Evolutionary conservation across 2,888 invertebrate species (phyloP).

Genomic region (Agrypnus murinus): DNA sequence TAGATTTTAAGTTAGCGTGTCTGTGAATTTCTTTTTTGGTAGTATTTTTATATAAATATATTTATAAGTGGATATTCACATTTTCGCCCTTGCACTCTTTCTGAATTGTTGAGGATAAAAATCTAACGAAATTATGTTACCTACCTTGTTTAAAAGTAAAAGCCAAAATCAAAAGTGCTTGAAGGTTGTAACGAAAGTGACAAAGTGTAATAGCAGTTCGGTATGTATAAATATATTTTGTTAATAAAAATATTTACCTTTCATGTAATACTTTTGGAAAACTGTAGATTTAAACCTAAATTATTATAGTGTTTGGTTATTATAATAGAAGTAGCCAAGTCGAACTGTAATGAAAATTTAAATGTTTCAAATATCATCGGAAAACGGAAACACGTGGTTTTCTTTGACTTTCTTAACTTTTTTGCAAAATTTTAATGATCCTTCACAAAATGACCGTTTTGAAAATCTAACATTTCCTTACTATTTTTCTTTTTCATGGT

Average conservation of each 20-base stretch:
- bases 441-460: too few species aligned
- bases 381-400: too few species aligned
- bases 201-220: constrained; percentile 7
- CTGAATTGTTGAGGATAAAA: not conserved
- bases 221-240: constrained; percentile 5
- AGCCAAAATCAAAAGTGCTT: constrained; percentile 19
- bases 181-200: not conserved
- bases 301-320: too few species aligned
- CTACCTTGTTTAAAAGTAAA: constrained; percentile 25
- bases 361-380: too few species aligned
- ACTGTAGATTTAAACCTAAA: too few species aligned
- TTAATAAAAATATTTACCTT: not conserved
- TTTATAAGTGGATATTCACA: constrained; percentile 16
- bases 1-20: constrained; percentile 32
- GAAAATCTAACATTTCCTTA: too few species aligned
- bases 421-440: too few species aligned
- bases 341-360: too few species aligned
- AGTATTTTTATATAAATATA: constrained; percentile 8
- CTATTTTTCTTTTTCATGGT: too few species aligned
- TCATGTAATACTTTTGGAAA: not conserved
- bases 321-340: too few species aligned
- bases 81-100: constrained; percentile 11
- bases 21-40: constrained; percentile 12
- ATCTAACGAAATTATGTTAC: not conserved
- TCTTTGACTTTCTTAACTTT: too few species aligned